Evolutionary conservation across 2,797 vertebrate genomes (phyloP), one percentile per base, ranked within the genome.

Genomic region (Molossus alvarezi): DNA sequence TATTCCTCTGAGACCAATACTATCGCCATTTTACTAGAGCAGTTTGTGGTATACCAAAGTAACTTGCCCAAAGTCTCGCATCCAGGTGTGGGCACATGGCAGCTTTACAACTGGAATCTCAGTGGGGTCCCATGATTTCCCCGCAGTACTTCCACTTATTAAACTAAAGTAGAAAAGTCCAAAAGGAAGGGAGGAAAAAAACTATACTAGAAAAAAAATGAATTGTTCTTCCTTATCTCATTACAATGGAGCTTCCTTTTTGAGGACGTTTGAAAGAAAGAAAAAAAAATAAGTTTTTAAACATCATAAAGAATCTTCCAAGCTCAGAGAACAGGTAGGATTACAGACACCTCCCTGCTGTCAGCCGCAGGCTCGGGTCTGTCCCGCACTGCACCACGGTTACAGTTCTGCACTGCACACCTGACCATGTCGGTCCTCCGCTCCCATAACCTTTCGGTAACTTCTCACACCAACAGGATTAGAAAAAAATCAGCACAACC

Each of bases 281-380:
- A 23, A 53, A 80, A 14, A 69, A 45, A 71, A 33, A 27, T 2
- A 13, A 51, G 6, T n/a, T 48, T 77, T 83, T 87, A 53, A 91
- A 94, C 15, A 83, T n/a, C 55, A 90, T 69, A 90, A 87, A 79
- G 51, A 65, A 67, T 60, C 80, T 85, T 89, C 87, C 41, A 20
- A 0, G 72, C 58, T 81, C 65, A 65, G 64, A 90, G 23, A 58
- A 90, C n/a, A 75, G 48, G 33, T 3, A 27, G 41, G 51, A 69
- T 75, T 65, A 93, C 12, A 73, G 3, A 73, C 1, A 17, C 75
- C 11, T 21, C 53, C 11, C 41, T 33, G 33, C 29, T 84, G 71
- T 41, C 45, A 60, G 57, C n/a, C 69, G 85, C 48, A 37, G 1
- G 53, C 62, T 72, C 65, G 23, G 21, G 14, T 51, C 57, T 45